Evolutionary conservation across 1,140 invertebrate genomes (phyloP), one percentile per base, ranked within the genome.

Genomic region (Papilio polyxenes): DNA sequence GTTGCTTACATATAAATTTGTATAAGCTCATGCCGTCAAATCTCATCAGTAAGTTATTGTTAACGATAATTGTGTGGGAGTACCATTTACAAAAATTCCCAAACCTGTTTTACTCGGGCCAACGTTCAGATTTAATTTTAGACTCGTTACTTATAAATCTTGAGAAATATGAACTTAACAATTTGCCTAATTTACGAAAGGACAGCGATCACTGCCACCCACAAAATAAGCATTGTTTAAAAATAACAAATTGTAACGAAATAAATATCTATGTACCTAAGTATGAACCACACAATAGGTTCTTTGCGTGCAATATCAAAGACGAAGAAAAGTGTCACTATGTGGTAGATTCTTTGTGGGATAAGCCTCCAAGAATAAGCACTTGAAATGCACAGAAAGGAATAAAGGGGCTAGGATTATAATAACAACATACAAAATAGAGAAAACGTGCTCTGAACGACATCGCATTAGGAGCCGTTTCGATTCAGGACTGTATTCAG

Each of bases 301-400:
- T 59, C 56, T 59, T 56, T 59, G 17, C 17, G 17, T 59, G 51
- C 15, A 53, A 59, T 59, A 59, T 59, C 56, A 65, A 65, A 65
- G 62, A 40, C 23, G 11, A 37, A 40, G 5, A 6, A 40, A 72
- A 37, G 31, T 17, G 37, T 72, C 59, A 23, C 59, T 62, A 23
- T 62, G 31, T 40, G 65, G 65, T 37, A 72, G 10, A 72, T 72
- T 72, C 65, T 72, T 72, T 72, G 65, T 37, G 5, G 31, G 65
- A 72, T 72, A 72, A 72, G 65, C 65, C 65, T 72, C 65, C 20
- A 40, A 13, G 65, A 72, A 65, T 65, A 65, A 37, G 31, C 15
- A 37, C 65, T 72, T 72, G 65, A 72, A 72, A 72, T 72, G 65
- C 65, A 72, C 23, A 72, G 65, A 72, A 40, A 72, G 65, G 65